Evolutionary conservation across 2,797 vertebrate genomes (phyloP).

Genomic region (Scomberomorus guttatus): DNA sequence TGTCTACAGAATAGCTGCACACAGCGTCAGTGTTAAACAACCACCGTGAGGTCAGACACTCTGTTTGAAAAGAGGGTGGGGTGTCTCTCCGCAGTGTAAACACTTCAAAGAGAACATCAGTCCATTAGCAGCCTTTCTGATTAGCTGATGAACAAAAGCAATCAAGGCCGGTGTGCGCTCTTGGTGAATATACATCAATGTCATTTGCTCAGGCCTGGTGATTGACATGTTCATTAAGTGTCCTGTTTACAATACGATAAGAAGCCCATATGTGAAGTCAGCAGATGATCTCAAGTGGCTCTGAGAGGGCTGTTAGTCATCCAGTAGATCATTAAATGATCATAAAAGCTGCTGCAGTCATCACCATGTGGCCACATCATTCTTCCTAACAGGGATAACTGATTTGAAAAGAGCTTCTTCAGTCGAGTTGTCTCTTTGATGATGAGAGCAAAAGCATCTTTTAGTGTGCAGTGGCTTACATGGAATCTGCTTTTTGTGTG

Average conservation of each 20-base stretch:
- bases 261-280: conserved; percentile 45
- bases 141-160: conserved; percentile 55
- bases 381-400: conserved; percentile 13
- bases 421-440: conserved; percentile 35
- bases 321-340: conserved; percentile 21
- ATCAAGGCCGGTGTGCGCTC: conserved; percentile 25
- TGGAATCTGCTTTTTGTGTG: conserved; percentile 26
- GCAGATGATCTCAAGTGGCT: conserved; percentile 36
- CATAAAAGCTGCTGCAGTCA: conserved; percentile 49
- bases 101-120: conserved; percentile 31
- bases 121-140: conserved; percentile 44
- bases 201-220: conserved; percentile 17
- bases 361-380: conserved; percentile 23
- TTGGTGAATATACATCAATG: conserved; percentile 26
- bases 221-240: conserved; percentile 48
- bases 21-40: conserved; percentile 39
- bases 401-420: conserved; percentile 32
- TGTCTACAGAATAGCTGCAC: conserved; percentile 8
- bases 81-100: conserved; percentile 40
- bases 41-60: conserved; percentile 31
- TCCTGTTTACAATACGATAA: conserved; percentile 50
- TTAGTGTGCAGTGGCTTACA: conserved; percentile 12
- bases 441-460: conserved; percentile 22
- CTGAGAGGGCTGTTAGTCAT: conserved; percentile 41
- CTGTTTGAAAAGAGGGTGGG: conserved; percentile 47